Evolutionary conservation across 2,797 vertebrate species (phyloP).

Genomic region (Adrianichthys oophorus): DNA sequence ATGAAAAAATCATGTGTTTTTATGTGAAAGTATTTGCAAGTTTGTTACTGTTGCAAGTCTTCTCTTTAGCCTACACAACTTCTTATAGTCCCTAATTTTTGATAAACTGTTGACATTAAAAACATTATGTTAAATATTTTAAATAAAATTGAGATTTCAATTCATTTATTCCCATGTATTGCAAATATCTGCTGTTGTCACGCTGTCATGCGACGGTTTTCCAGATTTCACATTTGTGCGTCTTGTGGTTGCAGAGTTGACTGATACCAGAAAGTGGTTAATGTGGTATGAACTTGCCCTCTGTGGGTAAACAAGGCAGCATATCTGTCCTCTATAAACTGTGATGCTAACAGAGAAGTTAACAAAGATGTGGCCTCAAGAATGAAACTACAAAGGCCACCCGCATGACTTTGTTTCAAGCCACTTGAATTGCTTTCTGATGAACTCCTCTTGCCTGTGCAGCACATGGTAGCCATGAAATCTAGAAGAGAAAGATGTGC

Average conservation of each 20-base stretch:
- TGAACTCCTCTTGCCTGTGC: conserved; percentile 23
- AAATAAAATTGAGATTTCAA: not conserved
- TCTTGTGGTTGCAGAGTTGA: not conserved
- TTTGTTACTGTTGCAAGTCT: too few relatives aligned
- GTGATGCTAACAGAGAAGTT: conserved; percentile 7
- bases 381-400: conserved; percentile 47
- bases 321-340: conserved; percentile 2
- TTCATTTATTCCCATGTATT: not conserved
- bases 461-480: conserved; percentile 17
- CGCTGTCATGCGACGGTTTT: conserved; percentile 3
- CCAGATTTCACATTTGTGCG: conserved; percentile 4
- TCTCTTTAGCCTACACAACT: too few relatives aligned
- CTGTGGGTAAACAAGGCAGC: conserved; percentile 3
- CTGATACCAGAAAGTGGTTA: not conserved
- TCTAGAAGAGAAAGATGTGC: not conserved
- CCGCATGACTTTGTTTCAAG: conserved; percentile 31
- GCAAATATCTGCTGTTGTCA: not conserved
- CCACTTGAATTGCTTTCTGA: conserved; percentile 10
- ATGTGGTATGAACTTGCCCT: conserved; percentile 10
- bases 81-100: too few relatives aligned
- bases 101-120: too few relatives aligned
- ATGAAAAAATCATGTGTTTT: too few relatives aligned
- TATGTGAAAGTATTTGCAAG: too few relatives aligned
- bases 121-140: not conserved
- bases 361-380: conserved; percentile 16